Percentiles rank a stretch among this genome's conserved stretches.
These are phyloP conservation scores for Lochmaea capreae DNA, from an alignment of 2,888 invertebrate genomes.

Conservation along the genomic window DNA sequence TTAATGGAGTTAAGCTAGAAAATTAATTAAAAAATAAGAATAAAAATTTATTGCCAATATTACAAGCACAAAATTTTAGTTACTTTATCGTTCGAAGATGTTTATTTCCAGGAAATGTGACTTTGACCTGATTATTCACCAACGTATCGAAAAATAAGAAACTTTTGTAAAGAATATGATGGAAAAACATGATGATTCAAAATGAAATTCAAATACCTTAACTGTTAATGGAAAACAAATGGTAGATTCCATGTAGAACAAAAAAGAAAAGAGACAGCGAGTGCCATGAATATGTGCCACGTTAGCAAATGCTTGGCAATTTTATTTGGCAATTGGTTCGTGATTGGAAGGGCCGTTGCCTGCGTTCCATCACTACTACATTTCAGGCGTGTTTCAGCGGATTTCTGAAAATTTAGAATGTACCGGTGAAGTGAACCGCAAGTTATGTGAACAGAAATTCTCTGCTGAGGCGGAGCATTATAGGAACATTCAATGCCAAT, in stretches of 20 bases:
- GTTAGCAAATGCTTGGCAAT: conserved; percentile 57
- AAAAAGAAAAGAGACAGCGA: conserved; percentile 17
- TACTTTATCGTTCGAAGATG: too few relatives aligned
- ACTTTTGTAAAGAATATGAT: too few relatives aligned
- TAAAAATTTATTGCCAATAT: too few relatives aligned
- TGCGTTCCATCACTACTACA: conserved; percentile 46
- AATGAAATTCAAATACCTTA: too few relatives aligned
- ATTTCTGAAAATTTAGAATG: conserved; percentile 50
- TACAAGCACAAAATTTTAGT: too few relatives aligned
- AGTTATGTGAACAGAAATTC: conserved; percentile 42
- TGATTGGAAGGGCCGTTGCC: conserved; percentile 52
- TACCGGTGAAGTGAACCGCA: conserved; percentile 44
- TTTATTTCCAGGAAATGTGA: too few relatives aligned
- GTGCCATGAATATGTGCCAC: conserved; percentile 45
- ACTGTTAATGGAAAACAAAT: too few relatives aligned
- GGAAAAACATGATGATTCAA: too few relatives aligned
- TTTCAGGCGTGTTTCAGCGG: conserved; percentile 52
- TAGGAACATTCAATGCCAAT: conserved; percentile 25
- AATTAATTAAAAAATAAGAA: too few relatives aligned
- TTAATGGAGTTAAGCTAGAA: too few relatives aligned
- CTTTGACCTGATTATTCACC: too few relatives aligned
- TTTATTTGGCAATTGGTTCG: conserved; percentile 55
- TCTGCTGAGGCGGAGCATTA: conserved; percentile 30
- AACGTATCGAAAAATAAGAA: too few relatives aligned
- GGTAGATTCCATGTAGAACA: neutral